Percentiles rank a stretch among this genome's conserved stretches.
These are phyloP conservation scores for Tenebrosternarchus preto DNA, from an alignment of 2,113 vertebrate genomes.

Conservation along the genomic window DNA sequence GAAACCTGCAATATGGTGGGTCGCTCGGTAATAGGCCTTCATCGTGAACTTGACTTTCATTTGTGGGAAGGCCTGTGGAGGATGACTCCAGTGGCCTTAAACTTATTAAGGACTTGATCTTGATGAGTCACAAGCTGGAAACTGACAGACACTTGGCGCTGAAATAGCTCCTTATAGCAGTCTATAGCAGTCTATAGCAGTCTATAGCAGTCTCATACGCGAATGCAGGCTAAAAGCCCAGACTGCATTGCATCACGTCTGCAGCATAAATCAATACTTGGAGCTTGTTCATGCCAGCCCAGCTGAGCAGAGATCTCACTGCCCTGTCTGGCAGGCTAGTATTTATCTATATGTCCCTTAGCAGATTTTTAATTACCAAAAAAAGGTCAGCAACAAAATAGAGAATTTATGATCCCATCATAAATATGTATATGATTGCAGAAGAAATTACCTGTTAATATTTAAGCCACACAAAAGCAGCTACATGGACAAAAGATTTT, in stretches of 20 bases:
- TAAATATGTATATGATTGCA: no score
- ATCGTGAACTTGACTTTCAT: slow-evolving; percentile 30
- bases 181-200: no score
- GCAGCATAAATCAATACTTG: slow-evolving; percentile 38
- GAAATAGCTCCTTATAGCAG: not conserved
- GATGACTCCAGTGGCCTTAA: not conserved
- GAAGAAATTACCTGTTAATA: no score
- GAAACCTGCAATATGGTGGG: not conserved
- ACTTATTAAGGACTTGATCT: slow-evolving; percentile 20
- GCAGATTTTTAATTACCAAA: no score
- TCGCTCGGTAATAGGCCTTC: not conserved
- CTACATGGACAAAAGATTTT: no score
- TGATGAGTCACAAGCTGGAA: slow-evolving; percentile 21
- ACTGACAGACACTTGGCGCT: slow-evolving; percentile 3
- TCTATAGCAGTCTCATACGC: not conserved
- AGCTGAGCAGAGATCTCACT: slow-evolving; percentile 21
- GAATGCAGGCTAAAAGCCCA: slow-evolving; percentile 22
- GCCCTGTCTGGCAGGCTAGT: not conserved
- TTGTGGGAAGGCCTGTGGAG: slow-evolving; percentile 7
- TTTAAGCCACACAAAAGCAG: no score
- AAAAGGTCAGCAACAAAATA: no score
- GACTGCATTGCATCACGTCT: not conserved
- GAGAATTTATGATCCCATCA: no score
- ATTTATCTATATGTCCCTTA: not conserved
- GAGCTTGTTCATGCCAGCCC: slow-evolving; percentile 7